Base-by-base conservation (phyloP, 2,113 vertebrate genomes). In the Sorex araneus region DNA sequence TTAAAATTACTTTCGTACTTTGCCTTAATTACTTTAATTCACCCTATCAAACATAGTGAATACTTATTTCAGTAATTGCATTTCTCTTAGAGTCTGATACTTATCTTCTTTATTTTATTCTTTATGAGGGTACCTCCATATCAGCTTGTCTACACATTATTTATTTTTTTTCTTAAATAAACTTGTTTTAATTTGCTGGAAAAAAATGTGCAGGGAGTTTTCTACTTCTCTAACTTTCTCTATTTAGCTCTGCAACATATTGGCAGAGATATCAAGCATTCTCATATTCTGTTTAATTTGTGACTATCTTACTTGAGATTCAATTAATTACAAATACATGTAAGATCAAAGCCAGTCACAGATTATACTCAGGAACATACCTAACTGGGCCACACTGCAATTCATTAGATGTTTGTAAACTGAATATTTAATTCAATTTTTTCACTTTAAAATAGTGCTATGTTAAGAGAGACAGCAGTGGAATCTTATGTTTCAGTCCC, bases 371-470 rank as follows among this genome's bases (percentile, higher is more conserved):
- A 54, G 54, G 43, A 79, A 78, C 76, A 78, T 45, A 71, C 9
- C 25, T 18, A 2, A 73, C 4, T 4, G 87, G 63, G 64, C 11
- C 12, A 75, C 23, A 23, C n/a, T 16, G 84, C 71, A 8, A 91
- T 28, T 69, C 30, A 13, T 69, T 11, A n/a, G 30, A 69, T 28
- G 2, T 34, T 69, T 64, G 15, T 43, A 40, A 40, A 40, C 7
- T 78, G 47, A 34, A 3, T 1, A 47, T 70, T 89, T 87, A 63
- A 75, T 83, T 94, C 16, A 79, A 34, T 78, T 80, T 69, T 47
- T 63, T 86, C 40, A 15, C 2, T 25, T 63, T 40, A 11, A 93
- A 87, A 47, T 76, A 13, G 47, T 54, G 82, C 93, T n/a, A 30
- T 60, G 4, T 77, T 67, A 87, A 30, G 43, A 45, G 30, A 78